These are phyloP conservation scores for Thamnaconus septentrionalis DNA, from an alignment of 2,113 vertebrate genomes.

Conservation along the genomic window DNA sequence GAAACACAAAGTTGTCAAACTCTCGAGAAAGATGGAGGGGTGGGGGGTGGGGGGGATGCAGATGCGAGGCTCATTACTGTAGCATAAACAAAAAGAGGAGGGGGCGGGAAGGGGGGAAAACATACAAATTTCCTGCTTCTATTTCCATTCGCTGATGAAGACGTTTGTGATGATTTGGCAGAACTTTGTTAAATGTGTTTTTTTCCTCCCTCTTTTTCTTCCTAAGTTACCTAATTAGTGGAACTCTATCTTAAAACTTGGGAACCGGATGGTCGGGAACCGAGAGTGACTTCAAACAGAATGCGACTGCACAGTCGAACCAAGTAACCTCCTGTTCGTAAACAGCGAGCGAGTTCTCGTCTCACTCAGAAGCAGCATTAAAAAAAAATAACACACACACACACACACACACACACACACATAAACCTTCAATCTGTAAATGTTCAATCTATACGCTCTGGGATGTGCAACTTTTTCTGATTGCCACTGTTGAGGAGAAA, in stretches of 20 bases:
- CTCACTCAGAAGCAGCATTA: too few relatives aligned
- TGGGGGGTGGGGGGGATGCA: not conserved
- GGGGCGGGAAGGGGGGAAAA: slow-evolving; percentile 13
- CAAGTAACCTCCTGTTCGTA: slow-evolving; percentile 24
- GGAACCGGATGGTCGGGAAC: slow-evolving; percentile 12
- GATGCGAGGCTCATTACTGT: slow-evolving; percentile 75
- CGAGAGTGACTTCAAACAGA: not conserved
- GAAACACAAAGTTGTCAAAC: slow-evolving; percentile 70
- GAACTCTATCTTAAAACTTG: slow-evolving; percentile 54
- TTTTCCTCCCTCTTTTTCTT: slow-evolving; percentile 12
- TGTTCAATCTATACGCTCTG: slow-evolving; percentile 9
- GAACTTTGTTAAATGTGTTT: slow-evolving; percentile 50
- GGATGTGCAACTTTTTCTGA: slow-evolving; percentile 21
- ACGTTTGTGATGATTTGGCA: slow-evolving; percentile 65
- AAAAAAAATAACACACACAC: too few relatives aligned
- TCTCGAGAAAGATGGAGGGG: slow-evolving; percentile 52
- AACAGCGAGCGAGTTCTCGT: too few relatives aligned
- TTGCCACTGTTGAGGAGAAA: slow-evolving; percentile 31
- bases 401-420: too few relatives aligned
- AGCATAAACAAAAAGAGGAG: slow-evolving; percentile 71
- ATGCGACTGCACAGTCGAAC: slow-evolving; percentile 51
- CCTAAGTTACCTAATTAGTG: slow-evolving; percentile 66
- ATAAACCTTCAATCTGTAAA: slow-evolving; percentile 17
- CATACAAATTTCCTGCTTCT: slow-evolving; percentile 59
- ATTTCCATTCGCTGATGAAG: slow-evolving; percentile 59